Percentiles rank a stretch among this genome's conserved stretches.
Evolutionary conservation across 1,140 invertebrate species (phyloP).

Genomic region (Drosophila mayri): DNA sequence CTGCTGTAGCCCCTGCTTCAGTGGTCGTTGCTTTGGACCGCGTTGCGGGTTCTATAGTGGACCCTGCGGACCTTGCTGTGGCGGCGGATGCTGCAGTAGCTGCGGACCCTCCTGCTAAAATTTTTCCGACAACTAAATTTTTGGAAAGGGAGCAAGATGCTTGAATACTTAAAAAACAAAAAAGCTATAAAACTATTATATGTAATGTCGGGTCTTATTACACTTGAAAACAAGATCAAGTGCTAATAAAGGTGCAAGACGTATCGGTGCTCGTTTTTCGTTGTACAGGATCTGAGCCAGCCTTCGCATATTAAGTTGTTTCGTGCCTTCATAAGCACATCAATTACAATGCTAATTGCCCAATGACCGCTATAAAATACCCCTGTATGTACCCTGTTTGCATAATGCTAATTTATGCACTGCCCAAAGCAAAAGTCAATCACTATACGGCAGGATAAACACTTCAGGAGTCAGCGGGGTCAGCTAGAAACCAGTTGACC

Average conservation of each 20-base stretch:
- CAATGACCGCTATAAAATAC: conserved; percentile 43
- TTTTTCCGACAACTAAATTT: neutral
- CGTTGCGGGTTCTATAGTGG: conserved; percentile 34
- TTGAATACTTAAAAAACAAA: neutral
- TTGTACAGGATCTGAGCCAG: neutral
- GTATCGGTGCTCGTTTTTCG: neutral
- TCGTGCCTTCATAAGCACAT: conserved; percentile 29
- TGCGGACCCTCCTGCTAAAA: conserved; percentile 41
- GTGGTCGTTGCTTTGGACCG: conserved; percentile 35
- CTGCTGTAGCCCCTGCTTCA: conserved; percentile 50
- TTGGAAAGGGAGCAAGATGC: too few species aligned
- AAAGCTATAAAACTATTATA: too few species aligned
- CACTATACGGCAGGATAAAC: conserved; percentile 53
- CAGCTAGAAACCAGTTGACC: conserved; percentile 60
- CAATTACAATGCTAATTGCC: conserved; percentile 69
- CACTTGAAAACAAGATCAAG: conserved; percentile 15
- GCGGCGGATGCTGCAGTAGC: conserved; percentile 43
- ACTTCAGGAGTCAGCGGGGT: conserved; percentile 58
- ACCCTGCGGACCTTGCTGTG: conserved; percentile 38
- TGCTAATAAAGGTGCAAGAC: conserved; percentile 22
- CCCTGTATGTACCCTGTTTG: conserved; percentile 1
- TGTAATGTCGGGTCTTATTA: conserved; percentile 5
- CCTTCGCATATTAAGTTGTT: neutral
- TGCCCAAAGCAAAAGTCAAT: conserved; percentile 73
- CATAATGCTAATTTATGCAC: conserved; percentile 76